These are phyloP conservation scores for Pungitius pungitius DNA, from an alignment of 2,113 vertebrate species.

Conservation along the genomic window DNA sequence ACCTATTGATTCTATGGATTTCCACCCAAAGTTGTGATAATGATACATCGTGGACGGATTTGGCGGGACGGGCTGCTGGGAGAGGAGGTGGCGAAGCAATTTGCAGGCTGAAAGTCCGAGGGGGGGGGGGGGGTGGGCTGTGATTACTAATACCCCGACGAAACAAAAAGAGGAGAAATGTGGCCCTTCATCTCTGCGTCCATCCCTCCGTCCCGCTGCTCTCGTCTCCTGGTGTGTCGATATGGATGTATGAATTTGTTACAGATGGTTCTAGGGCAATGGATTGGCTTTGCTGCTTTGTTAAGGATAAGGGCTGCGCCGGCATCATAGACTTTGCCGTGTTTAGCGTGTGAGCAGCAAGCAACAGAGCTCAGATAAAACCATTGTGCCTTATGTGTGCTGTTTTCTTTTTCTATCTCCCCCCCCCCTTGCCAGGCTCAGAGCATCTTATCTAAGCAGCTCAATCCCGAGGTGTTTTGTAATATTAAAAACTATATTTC, in stretches of 20 bases:
- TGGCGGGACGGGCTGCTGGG: conserved; percentile 81
- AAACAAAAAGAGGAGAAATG: conserved; percentile 61
- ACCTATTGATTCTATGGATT: conserved; percentile 88
- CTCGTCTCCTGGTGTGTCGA: conserved; percentile 71
- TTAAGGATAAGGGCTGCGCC: conserved; percentile 65
- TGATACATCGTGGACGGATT: conserved; percentile 87
- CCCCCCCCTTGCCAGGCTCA: conserved; percentile 43
- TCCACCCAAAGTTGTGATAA: conserved; percentile 88
- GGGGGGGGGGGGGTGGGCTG: no score
- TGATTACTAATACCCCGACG: conserved; percentile 68
- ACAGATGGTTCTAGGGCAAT: conserved; percentile 69
- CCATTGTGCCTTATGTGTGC: conserved; percentile 47
- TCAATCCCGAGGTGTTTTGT: conserved; percentile 67
- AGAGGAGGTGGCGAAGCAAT: conserved; percentile 82
- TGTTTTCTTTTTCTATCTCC: conserved; percentile 15
- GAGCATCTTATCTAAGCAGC: conserved; percentile 62
- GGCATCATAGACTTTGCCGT: conserved; percentile 69
- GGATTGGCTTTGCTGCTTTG: conserved; percentile 77
- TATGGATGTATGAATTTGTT: conserved; percentile 79
- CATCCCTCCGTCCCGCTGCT: conserved; percentile 60
- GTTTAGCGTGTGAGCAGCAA: conserved; percentile 59
- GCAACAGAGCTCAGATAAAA: conserved; percentile 71
- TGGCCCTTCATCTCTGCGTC: conserved; percentile 56
- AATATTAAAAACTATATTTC: conserved; percentile 76
- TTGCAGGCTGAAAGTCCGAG: conserved; percentile 77